Base-by-base conservation (phyloP, 2,113 vertebrate genomes). In the Zapus hudsonius region DNA sequence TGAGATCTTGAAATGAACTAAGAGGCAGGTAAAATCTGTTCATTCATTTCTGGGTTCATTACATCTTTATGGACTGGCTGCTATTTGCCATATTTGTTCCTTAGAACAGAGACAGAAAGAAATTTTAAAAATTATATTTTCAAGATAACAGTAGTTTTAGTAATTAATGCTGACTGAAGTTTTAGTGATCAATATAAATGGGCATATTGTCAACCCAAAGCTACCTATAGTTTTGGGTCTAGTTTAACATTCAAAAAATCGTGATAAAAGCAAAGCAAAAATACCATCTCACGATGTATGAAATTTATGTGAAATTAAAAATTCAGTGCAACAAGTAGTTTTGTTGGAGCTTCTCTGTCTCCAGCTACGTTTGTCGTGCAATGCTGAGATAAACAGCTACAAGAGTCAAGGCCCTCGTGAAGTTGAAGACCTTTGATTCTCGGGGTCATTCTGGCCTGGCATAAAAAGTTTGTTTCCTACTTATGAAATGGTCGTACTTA, bases 111-210 rank as follows among this genome's bases (percentile, higher is more conserved):
- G 83, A 52, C 40, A 75, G 57, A 3, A 74, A 88, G 74, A 84
- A 40, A 75, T 83, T 29, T n/a, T 25, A 89, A 36, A 10, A 47
- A 23, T 89, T 82, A 5, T 31, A 42, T 92, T 92, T 92, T 7
- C 76, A 75, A 89, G 40, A 9, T 83, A 80, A n/a, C 25, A 57
- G 4, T 57, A 87, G 74, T 63, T 92, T 87, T 23, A 31, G 4
- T 74, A 89, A 78, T 16, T 89, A 79, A 44, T 64, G 64, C 91
- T 67, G 1, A 52, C n/a, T 86, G 8, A 91, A 27, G 15, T 89
- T 90, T 85, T n/a, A 31, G 3, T 29, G 13, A 5, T 27, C 42
- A 86, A 40, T 5, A 57, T 20, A 17, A 27, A 7, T 47, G 61
- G n/a, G 29, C 5, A 70, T 40, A 61, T n/a, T 70, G n/a, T 2